Base-by-base conservation (phyloP, 2,888 invertebrate genomes). In the Ichneumoninae sp. region DNA sequence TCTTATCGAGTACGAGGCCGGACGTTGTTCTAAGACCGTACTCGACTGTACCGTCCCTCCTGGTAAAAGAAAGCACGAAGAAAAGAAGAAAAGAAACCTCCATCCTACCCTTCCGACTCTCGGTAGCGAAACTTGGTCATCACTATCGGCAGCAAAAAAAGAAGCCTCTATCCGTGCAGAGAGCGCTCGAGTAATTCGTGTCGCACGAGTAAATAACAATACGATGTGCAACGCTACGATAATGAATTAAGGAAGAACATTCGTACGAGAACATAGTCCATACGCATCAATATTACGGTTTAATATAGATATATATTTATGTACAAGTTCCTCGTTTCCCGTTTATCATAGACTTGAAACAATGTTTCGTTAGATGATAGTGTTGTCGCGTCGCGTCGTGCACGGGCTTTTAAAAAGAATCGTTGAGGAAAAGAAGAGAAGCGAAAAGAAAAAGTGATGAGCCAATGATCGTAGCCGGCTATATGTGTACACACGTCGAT, bases 321-420 rank as follows among this genome's bases (percentile, higher is more conserved):
- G 91, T 93, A 92, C 92, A 93, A 93, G 91, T 92, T 92, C 91
- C 91, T 92, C 89, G 90, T 92, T 92, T 92, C 88, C 88, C 89
- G 90, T 90, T 90, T 80, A 84, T 77, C 83, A 83, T 84, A 80
- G 80, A 78, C 80, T 85, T 75, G 71, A 81, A 80, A 80, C 80
- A 89, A 87, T 84, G 84, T 87, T 84, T 82, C 84, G 85, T 87
- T 86, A 85, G 82, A 80, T 84, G 81, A 86, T 90, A 90, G 89
- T 86, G 88, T 88, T 88, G 89, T 75, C 86, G 85, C 83, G 87
- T 77, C 87, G 84, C 79, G 71, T 77, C 68, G 79, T 79, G 82
- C 76, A 81, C 80, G 65, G 72, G 80, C 76, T 72, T 52, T 52
- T 82, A 30, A 44, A 30, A 44, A n/a, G 26, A 69, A 69, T 57